phyloP scores from a whole-genome alignment of 37 sponge, comb jelly and placozoan species.

The Halichondria panicea region DNA sequence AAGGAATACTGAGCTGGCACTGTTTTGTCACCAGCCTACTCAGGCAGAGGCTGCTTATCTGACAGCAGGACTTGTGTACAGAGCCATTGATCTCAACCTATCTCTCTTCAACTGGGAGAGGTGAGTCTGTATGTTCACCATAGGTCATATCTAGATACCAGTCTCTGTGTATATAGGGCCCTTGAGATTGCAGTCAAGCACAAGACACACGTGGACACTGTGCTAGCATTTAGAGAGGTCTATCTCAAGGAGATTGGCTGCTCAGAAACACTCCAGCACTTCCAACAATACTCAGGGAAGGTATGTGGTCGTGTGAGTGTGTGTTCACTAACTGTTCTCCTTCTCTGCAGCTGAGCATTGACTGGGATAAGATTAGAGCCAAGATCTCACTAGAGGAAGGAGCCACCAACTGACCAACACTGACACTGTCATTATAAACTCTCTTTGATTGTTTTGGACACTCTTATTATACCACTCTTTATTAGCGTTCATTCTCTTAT shows the following conservation, averaged over 20 bases:
- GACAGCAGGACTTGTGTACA: constrained; percentile 79
- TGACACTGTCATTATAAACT: neutral
- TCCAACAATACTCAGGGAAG: constrained; percentile 69
- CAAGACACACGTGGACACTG: constrained; percentile 98
- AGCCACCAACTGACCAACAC: no score
- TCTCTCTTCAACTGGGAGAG: constrained; percentile 90
- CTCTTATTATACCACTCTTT: neutral
- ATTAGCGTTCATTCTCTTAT: neutral
- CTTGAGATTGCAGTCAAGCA: constrained; percentile 88
- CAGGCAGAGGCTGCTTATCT: constrained; percentile 89
- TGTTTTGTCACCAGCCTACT: constrained; percentile 83
- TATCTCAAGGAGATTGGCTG: constrained; percentile 70
- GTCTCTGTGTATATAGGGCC: constrained; percentile 56
- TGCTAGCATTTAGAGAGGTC: constrained; percentile 84
- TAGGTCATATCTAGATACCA: neutral
- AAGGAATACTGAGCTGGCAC: constrained; percentile 83
- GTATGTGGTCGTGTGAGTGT: no score
- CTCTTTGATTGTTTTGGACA: neutral
- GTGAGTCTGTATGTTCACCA: constrained; percentile 28
- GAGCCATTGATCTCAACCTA: constrained; percentile 89
- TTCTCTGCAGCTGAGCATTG: constrained; percentile 72
- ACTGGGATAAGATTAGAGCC: constrained; percentile 89
- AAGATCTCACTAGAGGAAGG: constrained; percentile 84
- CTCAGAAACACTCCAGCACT: constrained; percentile 74
- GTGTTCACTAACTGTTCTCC: no score